Conservation (phyloP, 2,888 invertebrate species). For the Hesperia comma region DNA sequence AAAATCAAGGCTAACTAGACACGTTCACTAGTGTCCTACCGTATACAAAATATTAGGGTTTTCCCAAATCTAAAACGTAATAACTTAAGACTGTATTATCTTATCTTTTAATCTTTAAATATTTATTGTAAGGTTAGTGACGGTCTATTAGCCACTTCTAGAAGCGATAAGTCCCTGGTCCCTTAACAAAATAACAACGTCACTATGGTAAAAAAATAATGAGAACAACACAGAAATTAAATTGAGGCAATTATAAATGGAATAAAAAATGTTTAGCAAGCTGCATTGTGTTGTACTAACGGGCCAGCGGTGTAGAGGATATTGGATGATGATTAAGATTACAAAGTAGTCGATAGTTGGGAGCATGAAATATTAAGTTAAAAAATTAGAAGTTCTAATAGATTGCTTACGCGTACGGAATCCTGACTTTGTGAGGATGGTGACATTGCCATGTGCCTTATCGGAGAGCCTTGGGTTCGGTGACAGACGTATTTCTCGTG, state of each 20-base stretch:
- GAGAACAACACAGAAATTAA: conserved; percentile 67
- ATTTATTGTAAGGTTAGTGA: conserved; percentile 3
- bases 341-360: no score
- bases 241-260: conserved; percentile 64
- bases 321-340: background rate
- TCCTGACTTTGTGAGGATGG: no score
- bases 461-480: no score
- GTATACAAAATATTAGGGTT: background rate
- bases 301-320: conserved; percentile 40
- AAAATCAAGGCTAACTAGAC: background rate
- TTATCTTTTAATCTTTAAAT: background rate
- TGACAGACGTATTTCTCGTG: no score
- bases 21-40: conserved; percentile 1
- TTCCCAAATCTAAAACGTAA: background rate
- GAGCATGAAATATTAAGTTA: no score
- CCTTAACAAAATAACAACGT: conserved; percentile 54
- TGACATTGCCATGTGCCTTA: no score
- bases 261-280: conserved; percentile 60
- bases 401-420: no score
- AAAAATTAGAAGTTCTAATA: no score
- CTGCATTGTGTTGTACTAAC: conserved; percentile 53
- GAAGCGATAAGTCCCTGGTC: conserved; percentile 7
- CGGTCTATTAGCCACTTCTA: conserved; percentile 9
- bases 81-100: background rate
- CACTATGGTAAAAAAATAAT: conserved; percentile 61